Evolutionary conservation across 2,113 vertebrate species (phyloP).

Genomic region (Leucosticte australis): DNA sequence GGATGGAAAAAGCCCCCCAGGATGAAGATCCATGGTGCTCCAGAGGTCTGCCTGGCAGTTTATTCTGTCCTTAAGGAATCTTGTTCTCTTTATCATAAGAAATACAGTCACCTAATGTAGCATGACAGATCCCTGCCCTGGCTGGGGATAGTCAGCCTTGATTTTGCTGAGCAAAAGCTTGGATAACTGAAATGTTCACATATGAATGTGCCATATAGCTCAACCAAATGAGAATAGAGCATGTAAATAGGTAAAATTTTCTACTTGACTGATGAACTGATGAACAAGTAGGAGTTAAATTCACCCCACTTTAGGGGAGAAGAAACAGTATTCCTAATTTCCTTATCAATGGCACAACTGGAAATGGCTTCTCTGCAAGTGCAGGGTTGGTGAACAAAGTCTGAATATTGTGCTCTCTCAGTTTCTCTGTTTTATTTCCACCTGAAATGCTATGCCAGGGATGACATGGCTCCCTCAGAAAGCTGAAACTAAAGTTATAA

Average conservation of each 20-base stretch:
- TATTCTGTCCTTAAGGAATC: slow-evolving; percentile 15
- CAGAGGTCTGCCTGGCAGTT: slow-evolving; percentile 30
- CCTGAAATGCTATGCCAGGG: neutral
- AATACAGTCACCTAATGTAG: neutral
- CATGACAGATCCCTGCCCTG: neutral
- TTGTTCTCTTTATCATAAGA: slow-evolving; percentile 18
- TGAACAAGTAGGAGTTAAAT: neutral
- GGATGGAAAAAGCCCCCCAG: neutral
- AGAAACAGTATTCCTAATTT: neutral
- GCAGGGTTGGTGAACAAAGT: neutral
- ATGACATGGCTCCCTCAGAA: neutral
- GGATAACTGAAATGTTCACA: neutral
- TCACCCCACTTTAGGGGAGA: neutral
- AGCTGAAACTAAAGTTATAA: neutral
- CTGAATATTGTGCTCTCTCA: neutral
- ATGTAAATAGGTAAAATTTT: neutral
- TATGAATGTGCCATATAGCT: neutral
- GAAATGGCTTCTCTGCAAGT: neutral
- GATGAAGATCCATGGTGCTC: slow-evolving; percentile 31
- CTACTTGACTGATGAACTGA: neutral
- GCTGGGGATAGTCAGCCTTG: neutral
- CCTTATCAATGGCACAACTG: neutral
- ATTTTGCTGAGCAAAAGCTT: neutral
- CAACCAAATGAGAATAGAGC: neutral
- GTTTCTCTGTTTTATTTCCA: neutral